Base-by-base conservation (phyloP, 2,888 invertebrate species). In the Phalera bucephala region DNA sequence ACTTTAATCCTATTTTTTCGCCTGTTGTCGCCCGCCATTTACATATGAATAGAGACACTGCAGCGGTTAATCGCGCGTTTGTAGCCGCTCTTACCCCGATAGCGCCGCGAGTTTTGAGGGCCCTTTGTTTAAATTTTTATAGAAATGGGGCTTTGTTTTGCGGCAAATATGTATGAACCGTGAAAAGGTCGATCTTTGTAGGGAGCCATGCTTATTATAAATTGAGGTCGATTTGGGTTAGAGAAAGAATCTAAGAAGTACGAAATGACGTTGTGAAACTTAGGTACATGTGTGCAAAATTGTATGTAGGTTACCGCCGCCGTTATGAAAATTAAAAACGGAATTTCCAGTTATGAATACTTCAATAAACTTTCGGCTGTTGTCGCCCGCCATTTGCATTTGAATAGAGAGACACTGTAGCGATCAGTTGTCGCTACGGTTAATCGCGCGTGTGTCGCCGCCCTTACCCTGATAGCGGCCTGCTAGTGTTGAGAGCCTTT, bases 381-480 rank as follows among this genome's bases (percentile, higher is more conserved):
- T 19, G 20, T 13, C 13, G n/a, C 11, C 23, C n/a, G 11, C 36
- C 36, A 36, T 38, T 27, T 44, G 31, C 38, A 44, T 49, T 27
- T 40, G 35, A 44, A 45, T 40, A n/a, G n/a, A 17, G 34, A 17
- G 28, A 36, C 9, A 48, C 20, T 34, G 43, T 34, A 31, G 17
- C 17, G 34, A 2, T 9, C 14, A 7, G 14, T 27, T 33, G 49
- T 33, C 36, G 35, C 27, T 34, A 23, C 20, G 43, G 42, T 42
- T 45, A 56, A 55, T 56, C 34, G 49, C 14, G 34, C 37, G 40
- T 39, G 56, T 39, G 30, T 39, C 27, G 36, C 27, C 20, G 25
- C 17, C 36, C 39, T 42, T 44, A 40, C 13, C 11, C n/a, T 40
- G 42, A 28, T 33, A 34, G 20, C 20, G 33, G 22, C 10, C 3